Base-by-base conservation (phyloP, 2,888 invertebrate species). In the Alcis repandata region DNA sequence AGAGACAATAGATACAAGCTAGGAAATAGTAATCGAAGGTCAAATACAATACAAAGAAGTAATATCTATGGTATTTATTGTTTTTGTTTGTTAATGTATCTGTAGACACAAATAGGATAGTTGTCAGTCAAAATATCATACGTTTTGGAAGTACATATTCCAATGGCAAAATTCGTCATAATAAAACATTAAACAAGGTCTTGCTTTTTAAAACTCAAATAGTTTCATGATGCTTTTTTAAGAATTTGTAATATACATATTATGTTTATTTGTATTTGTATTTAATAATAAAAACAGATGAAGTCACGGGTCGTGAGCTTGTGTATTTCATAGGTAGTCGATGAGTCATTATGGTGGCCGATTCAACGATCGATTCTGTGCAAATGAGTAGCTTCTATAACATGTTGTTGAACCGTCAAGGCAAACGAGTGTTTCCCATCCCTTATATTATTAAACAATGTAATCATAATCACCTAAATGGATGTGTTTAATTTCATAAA, bases 1-100 rank as follows among this genome's bases (percentile, higher is more conserved):
- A 63, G n/a, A 76, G 70, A 79, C 78, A 77, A 77, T 76, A 73
- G 71, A 76, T 70, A 71, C 70, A 73, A 41, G 75, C 70, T 72
- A 33, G 77, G 77, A 75, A 74, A 64, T 63, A 59, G 62, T 53
- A 56, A 49, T 49, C 68, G 69, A 74, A 74, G 74, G 73, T 74
- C 73, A 59, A n/a, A n/a, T n/a, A 60, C 62, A 54, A 62, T 65
- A 71, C 43, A 63, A 17, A 19, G 38, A 20, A 36, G 36, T 6
- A 40, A 49, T 41, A 11, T 15, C 6, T 15, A 41, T 8, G 40
- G 6, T 41, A 41, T 15, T 41, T 41, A 41, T 38, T 2, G 2
- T 4, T 17, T 41, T 13, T 41, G 4, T 6, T 38, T 1, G 8
- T 38, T 13, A 13, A 10, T 8, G 2, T 10, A 11, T 38, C 2